These are phyloP conservation scores for Paralvinella palmiformis DNA, from an alignment of 1,140 invertebrate genomes.

Conservation along the genomic window DNA sequence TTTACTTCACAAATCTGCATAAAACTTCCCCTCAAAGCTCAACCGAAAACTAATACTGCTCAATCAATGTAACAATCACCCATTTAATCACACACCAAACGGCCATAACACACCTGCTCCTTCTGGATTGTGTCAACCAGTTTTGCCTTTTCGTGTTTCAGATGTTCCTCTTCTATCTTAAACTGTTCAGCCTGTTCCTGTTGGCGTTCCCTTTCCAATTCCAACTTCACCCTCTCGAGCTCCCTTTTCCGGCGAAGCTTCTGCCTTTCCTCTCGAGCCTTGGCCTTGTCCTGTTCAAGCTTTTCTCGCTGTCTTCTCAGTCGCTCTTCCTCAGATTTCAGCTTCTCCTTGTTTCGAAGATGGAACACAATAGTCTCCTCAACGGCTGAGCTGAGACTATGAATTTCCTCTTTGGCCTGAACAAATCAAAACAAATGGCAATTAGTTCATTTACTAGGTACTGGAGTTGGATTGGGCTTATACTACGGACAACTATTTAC, in stretches of 20 bases:
- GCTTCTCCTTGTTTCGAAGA: background rate
- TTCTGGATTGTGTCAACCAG: background rate
- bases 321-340: background rate
- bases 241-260: background rate
- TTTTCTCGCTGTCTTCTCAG: background rate
- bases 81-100: too few relatives aligned
- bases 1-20: too few relatives aligned
- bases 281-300: conserved; percentile 3
- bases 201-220: conserved; percentile 7
- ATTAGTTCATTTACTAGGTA: too few relatives aligned
- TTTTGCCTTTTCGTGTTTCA: background rate
- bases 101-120: too few relatives aligned
- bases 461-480: too few relatives aligned
- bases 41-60: too few relatives aligned
- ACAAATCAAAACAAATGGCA: too few relatives aligned
- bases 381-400: background rate
- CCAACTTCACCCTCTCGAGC: background rate
- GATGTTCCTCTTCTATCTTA: conserved; percentile 3
- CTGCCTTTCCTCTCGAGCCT: background rate
- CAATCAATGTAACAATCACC: too few relatives aligned
- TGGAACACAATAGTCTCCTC: background rate
- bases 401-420: conserved; percentile 5
- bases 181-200: background rate
- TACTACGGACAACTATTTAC: too few relatives aligned
- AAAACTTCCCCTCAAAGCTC: too few relatives aligned